Evolutionary conservation across 1,140 invertebrate species (phyloP).

Genomic region (Lineus longissimus): DNA sequence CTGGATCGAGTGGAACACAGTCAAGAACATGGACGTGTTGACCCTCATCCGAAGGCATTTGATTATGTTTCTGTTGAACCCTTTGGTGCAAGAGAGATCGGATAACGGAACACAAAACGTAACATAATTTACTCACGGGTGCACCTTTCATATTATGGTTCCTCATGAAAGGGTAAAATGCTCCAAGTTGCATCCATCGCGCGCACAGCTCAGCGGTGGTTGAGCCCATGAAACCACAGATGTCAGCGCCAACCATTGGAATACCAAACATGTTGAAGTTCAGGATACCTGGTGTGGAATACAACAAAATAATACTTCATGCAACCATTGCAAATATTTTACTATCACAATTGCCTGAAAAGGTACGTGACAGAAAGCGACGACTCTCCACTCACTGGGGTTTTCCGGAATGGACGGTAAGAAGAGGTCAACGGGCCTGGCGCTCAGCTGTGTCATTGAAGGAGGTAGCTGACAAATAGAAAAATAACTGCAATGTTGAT

Average conservation of each 20-base stretch:
- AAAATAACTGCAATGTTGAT: no score
- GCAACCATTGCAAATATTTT: no score
- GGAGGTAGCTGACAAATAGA: background rate
- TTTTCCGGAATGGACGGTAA: background rate
- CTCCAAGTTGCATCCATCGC: conserved; percentile 62
- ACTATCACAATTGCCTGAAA: background rate
- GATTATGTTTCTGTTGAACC: no score
- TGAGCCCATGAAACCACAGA: conserved; percentile 81
- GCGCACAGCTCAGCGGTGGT: conserved; percentile 63
- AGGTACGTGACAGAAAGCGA: background rate
- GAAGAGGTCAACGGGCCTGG: background rate
- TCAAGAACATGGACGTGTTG: no score
- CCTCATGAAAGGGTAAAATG: conserved; percentile 53
- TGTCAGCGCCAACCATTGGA: conserved; percentile 82
- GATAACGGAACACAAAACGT: no score
- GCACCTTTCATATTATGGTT: conserved; percentile 41
- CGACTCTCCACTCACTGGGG: background rate
- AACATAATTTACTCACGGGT: conserved; percentile 20
- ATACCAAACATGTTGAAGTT: conserved; percentile 58
- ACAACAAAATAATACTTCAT: conserved; percentile 8
- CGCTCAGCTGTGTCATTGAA: no score
- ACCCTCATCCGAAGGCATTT: no score
- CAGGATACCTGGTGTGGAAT: conserved; percentile 42
- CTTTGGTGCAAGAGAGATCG: no score
- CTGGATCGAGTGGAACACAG: conserved; percentile 3